Conservation (phyloP, 92 coral and sea anemone genomes). For the Phenganax stokvisi region DNA sequence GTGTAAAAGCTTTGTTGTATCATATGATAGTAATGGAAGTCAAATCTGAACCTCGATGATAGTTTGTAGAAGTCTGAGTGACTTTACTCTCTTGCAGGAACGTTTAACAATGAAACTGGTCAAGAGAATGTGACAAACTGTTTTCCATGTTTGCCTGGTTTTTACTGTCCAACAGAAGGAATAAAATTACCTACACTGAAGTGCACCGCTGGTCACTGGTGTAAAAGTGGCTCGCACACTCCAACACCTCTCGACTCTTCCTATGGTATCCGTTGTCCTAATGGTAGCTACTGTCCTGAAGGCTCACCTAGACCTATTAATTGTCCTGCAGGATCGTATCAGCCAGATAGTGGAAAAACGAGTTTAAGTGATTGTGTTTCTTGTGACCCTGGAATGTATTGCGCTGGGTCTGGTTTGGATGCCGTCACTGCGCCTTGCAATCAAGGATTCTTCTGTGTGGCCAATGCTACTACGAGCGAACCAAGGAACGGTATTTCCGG, state of each 20-base stretch:
- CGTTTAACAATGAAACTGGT: constrained; percentile 72
- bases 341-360: constrained; percentile 74
- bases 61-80: not conserved
- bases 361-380: constrained; percentile 65
- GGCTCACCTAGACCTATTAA: constrained; percentile 81
- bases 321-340: constrained; percentile 84
- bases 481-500: constrained; percentile 78
- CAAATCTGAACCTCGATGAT: no score
- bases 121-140: constrained; percentile 67
- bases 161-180: constrained; percentile 62
- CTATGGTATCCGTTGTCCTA: constrained; percentile 80
- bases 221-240: constrained; percentile 68
- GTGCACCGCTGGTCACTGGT: constrained; percentile 89
- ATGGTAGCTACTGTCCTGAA: constrained; percentile 94
- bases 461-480: constrained; percentile 56
- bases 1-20: no score
- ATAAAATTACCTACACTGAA: constrained; percentile 56
- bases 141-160: constrained; percentile 79
- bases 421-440: constrained; percentile 68
- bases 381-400: constrained; percentile 95
- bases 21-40: no score
- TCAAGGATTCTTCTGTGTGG: constrained; percentile 70
- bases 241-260: constrained; percentile 60
- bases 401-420: constrained; percentile 65
- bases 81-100: constrained; percentile 47